Conservation (phyloP, 1,140 invertebrate species). For the Calliphora vicina region DNA sequence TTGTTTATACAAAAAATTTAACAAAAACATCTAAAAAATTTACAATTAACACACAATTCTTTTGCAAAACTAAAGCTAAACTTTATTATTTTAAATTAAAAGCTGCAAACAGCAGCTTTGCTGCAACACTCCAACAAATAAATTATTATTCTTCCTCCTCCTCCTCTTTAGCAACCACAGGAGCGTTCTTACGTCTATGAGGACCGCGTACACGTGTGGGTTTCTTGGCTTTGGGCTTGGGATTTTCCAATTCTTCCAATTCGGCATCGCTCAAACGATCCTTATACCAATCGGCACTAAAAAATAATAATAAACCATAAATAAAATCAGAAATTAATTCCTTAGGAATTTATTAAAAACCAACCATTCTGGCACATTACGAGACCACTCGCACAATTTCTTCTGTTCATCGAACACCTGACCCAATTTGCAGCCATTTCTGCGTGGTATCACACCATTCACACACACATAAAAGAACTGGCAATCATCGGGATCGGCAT, state of each 20-base stretch:
- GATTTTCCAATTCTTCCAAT: constrained; percentile 79
- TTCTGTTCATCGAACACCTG: constrained; percentile 87
- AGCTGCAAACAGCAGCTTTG: constrained; percentile 6
- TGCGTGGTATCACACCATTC: constrained; percentile 81
- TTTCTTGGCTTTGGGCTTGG: constrained; percentile 69
- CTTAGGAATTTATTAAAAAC: not conserved
- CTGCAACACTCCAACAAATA: too few species aligned
- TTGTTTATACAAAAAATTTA: constrained; percentile 30
- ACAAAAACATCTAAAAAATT: constrained; percentile 24
- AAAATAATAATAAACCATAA: constrained; percentile 42
- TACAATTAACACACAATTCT: not conserved
- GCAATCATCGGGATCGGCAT: constrained; percentile 88
- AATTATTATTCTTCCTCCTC: constrained; percentile 44
- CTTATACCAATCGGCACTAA: constrained; percentile 87
- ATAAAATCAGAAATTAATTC: not conserved
- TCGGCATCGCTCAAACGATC: constrained; percentile 81
- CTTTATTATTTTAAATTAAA: not conserved
- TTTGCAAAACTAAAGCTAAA: constrained; percentile 33
- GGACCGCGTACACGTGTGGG: constrained; percentile 61
- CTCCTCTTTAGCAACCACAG: constrained; percentile 46
- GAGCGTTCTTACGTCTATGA: constrained; percentile 48
- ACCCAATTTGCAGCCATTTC: constrained; percentile 87
- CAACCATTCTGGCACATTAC: constrained; percentile 90
- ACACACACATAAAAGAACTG: constrained; percentile 93
- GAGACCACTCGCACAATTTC: constrained; percentile 86